Base-by-base conservation (phyloP, 2,888 invertebrate genomes). In the Pyrgus malvae region DNA sequence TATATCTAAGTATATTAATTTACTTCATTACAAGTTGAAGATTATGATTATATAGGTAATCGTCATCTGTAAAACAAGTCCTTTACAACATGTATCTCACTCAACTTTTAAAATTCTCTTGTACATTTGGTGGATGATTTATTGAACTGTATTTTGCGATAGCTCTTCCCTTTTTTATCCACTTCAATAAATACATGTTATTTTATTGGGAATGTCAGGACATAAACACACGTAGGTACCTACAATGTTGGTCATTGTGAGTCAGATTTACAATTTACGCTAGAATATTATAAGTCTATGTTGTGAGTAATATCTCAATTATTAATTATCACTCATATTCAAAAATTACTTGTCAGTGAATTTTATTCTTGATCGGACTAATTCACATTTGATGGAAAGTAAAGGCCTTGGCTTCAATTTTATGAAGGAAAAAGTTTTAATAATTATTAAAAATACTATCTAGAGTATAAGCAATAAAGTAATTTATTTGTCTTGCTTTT, bases 131-230 rank as follows among this genome's bases (percentile, higher is more conserved):
- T 27, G 17, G 27, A 53, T 53, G 53, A 45, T 53, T 53, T 53
- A 53, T 44, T 21, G 38, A 29, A 35, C 53, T 29, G 45, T 38
- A 45, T 45, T 45, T 21, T 21, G 53, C 53, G 53, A 53, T 53
- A 51, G 21, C 53, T 51, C 37, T 37, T 48, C 27, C 53, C 53
- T 33, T 53, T 45, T 51, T 53, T 51, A 45, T 53, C 38, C 37
- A 42, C 37, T 45, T 38, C 53, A 53, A 53, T 45, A 45, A 53
- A 53, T 53, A 53, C 37, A 38, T 29, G 45, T 45, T 40, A 45
- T 45, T 45, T 53, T 53, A 45, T 45, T 38, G 38, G 21, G 38
- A 16, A 14, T 38, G 44, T 37, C 51, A 37, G 17, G 44, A 21
- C 38, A 38, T 45, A 45, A 45, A 53, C 48, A 48, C 48, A 48